phyloP scores from a whole-genome alignment of 1,140 invertebrate genomes.

The Myzus persicae region DNA sequence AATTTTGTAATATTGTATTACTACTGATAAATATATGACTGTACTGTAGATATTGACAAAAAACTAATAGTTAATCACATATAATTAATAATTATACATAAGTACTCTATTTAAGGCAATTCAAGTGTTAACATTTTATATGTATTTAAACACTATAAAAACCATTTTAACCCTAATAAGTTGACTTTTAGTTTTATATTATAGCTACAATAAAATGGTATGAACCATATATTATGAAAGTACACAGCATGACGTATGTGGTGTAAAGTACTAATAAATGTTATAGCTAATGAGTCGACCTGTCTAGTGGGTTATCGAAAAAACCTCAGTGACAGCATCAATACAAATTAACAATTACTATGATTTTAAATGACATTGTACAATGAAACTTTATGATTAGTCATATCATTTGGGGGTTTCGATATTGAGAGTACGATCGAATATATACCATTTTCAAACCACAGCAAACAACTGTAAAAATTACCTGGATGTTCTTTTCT shows the following conservation, averaged over 20 bases:
- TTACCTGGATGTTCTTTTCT: slow-evolving; percentile 51
- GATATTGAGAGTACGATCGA: neutral
- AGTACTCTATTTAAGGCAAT: neutral
- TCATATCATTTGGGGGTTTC: neutral
- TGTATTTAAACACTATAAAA: neutral
- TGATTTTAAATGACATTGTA: neutral
- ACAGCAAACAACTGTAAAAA: neutral
- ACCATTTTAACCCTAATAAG: neutral
- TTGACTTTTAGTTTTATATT: neutral
- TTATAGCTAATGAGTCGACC: neutral
- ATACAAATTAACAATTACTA: neutral
- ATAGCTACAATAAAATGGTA: neutral
- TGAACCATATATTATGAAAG: too few species aligned
- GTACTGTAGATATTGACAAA: neutral
- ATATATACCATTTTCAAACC: neutral
- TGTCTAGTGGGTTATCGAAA: neutral
- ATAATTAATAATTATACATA: neutral
- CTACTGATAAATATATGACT: too few species aligned
- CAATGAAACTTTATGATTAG: neutral
- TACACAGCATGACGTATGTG: too few species aligned
- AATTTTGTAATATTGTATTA: neutral
- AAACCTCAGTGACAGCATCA: neutral
- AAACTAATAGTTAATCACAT: neutral
- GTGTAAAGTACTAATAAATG: too few species aligned
- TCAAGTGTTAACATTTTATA: neutral